Evolutionary conservation across 2,797 vertebrate genomes (phyloP), one percentile per base, ranked within the genome.

Genomic region (Etheostoma perlongum): DNA sequence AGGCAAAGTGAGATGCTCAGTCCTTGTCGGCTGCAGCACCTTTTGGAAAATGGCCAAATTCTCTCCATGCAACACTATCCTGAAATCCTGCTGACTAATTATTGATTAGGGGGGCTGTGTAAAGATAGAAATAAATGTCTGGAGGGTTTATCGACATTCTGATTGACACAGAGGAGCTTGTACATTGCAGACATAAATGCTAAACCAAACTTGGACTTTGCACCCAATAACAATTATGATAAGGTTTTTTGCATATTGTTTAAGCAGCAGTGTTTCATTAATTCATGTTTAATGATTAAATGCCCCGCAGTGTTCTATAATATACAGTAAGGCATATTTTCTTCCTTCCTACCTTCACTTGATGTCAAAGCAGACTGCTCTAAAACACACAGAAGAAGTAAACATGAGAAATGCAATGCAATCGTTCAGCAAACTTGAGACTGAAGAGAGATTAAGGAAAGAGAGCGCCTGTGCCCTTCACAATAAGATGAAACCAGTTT

Each of bases 331-430:
- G n/a, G 12, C 4, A 12, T 4, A 53, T 63, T 78, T 73, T 25
- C 25, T 51, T 72, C 15, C 23, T 47, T 67, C 67, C 46, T 88
- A 94, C 93, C 93, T 82, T 89, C 67, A 59, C 27, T 74, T 72
- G 90, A 78, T 19, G 79, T 72, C 67, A 77, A 30, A 40, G 81
- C 55, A 53, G 84, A 72, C 36, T 85, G 72, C 52, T 58, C 91
- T 93, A 81, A 40, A 91, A 93, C 54, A 82, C 21, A 78, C 25
- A 76, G 68, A 76, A 54, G 62, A 27, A 42, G 51, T 30, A 64
- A 81, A 74, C 42, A 76, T 10, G 54, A 68, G 63, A 23, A 61
- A 42, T 14, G 60, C 62, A 48, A 55, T 23, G 66, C 15, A 73
- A 68, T 64, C 52, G 74, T 44, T 69, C 53, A 63, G 65, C 54